Evolutionary conservation across 2,888 invertebrate species (phyloP).

Genomic region (Eristalinus aeneus): DNA sequence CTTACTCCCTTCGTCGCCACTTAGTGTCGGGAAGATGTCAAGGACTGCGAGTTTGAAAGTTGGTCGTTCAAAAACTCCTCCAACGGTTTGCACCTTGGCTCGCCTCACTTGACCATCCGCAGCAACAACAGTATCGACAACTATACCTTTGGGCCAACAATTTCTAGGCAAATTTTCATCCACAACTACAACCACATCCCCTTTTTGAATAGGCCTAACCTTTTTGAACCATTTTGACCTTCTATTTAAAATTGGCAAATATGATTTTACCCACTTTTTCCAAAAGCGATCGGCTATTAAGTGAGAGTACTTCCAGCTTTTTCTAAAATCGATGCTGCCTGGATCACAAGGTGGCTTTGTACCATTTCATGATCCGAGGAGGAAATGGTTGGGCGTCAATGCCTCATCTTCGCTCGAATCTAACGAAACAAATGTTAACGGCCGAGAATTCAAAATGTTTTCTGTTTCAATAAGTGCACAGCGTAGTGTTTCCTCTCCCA

Average conservation of each 20-base stretch:
- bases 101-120: constrained; percentile 19
- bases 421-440: not conserved
- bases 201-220: constrained; percentile 25
- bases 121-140: constrained; percentile 5
- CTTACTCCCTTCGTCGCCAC: not conserved
- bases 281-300: constrained; percentile 8
- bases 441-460: not conserved
- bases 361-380: not conserved
- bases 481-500: not conserved
- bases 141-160: constrained; percentile 33
- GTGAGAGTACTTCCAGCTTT: not conserved
- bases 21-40: not conserved
- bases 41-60: not conserved
- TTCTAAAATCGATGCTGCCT: not conserved
- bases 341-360: not conserved
- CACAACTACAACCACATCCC: constrained; percentile 47
- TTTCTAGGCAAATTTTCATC: constrained; percentile 38
- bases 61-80: not conserved
- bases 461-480: not conserved
- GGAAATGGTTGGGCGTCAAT: not conserved
- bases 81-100: not conserved
- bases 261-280: not conserved
- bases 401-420: not conserved
- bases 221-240: constrained; percentile 62
- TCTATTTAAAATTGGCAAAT: not conserved